Conservation (phyloP, 2,113 vertebrate species). For the Carassius auratus region DNA sequence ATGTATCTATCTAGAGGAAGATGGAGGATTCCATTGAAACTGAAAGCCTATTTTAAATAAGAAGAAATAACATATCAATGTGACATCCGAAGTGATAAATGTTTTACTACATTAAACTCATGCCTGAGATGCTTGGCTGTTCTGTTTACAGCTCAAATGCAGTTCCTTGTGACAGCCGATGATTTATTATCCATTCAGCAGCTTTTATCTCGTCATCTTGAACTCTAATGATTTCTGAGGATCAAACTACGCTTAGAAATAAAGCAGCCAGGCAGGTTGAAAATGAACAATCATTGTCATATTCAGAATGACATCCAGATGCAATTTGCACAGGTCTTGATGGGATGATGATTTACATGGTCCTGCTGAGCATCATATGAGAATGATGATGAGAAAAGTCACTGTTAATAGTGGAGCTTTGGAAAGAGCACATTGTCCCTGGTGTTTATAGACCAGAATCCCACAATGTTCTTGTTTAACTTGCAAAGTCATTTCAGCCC, state of each 20-base stretch:
- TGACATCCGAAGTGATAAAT: slow-evolving; percentile 9
- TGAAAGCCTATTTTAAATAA: background rate
- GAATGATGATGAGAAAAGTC: slow-evolving; percentile 1
- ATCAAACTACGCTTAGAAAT: slow-evolving; percentile 28
- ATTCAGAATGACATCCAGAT: background rate
- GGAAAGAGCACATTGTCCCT: background rate
- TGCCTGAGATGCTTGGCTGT: background rate
- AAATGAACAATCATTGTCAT: background rate
- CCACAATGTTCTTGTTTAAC: background rate
- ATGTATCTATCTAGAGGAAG: background rate
- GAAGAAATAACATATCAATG: background rate
- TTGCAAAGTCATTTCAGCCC: background rate
- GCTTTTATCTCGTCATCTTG: slow-evolving; percentile 32
- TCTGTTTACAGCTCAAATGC: background rate
- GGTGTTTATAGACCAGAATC: background rate
- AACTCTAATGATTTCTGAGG: slow-evolving; percentile 24
- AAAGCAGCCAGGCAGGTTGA: slow-evolving; percentile 13
- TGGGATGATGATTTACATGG: slow-evolving; percentile 9
- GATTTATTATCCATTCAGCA: slow-evolving; percentile 24
- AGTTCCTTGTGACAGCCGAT: slow-evolving; percentile 11
- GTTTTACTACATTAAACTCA: background rate
- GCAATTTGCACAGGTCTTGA: background rate
- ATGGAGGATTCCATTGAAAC: background rate
- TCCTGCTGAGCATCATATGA: background rate
- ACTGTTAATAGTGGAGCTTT: background rate